Base-by-base conservation (phyloP, 2,113 vertebrate genomes). In the Scopus umbretta region DNA sequence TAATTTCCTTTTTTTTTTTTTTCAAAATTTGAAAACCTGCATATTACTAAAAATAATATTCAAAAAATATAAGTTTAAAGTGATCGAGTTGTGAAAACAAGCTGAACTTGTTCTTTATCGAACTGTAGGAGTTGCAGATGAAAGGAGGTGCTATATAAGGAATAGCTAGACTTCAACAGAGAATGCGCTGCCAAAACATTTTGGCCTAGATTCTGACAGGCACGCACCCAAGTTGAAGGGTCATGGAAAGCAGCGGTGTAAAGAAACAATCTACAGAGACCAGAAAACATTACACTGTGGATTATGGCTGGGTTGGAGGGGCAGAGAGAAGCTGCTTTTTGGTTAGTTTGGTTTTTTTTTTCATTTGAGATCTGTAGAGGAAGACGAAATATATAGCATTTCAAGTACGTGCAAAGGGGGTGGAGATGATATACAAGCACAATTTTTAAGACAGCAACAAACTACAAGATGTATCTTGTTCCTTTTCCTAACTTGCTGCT, bases 121-220 rank as follows among this genome's bases (percentile, higher is more conserved):
- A 97, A 97, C 91, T 91, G 92, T 91, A 96, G 94, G 95, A 97
- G 95, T 91, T 80, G 70, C 79, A 95, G 84, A 95, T 92, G 95
- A 96, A 97, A 97, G 94, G 55, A 96, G 80, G 92, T 97, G 91
- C 96, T 96, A 95, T 96, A 96, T 96, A 95, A 95, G 94, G 96
- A 95, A 95, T 83, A 95, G 95, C 94, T 91, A 96, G 93, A 95
- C 94, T 97, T 95, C 84, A 91, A 92, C 95, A 80, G 90, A 86
- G 94, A 89, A 76, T 7, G 4, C 16, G 6, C 92, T 97, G 97
- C 95, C 96, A 97, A 95, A 96, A 93, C 84, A 80, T 97, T 97
- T 95, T 97, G 95, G 94, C 97, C 96, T 94, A 95, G 92, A 95
- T 92, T 95, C 94, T 92, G 94, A 97, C 95, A 97, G 93, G 91